Percentiles rank a stretch among this genome's conserved stretches.
These are phyloP conservation scores for Heterohyrax brucei DNA, from an alignment of 2,797 vertebrate species.

Conservation along the genomic window DNA sequence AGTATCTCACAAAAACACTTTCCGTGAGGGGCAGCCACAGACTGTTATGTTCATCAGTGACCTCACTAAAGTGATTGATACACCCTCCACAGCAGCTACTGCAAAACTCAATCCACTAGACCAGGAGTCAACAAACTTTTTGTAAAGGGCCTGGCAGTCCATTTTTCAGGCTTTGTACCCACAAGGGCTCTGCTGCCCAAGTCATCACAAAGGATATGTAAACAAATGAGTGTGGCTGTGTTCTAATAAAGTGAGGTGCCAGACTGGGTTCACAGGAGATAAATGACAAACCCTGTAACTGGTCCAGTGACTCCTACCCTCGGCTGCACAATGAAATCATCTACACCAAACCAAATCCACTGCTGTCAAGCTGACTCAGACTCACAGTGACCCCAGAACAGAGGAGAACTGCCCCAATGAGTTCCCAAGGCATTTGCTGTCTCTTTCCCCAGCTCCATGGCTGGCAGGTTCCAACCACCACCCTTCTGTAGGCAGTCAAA, in stretches of 20 bases:
- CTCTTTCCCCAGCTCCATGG: background rate
- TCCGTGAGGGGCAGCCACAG: fast-evolving
- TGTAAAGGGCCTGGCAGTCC: background rate
- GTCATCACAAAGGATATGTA: background rate
- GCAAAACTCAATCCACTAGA: background rate
- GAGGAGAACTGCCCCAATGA: no score
- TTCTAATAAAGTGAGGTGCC: background rate
- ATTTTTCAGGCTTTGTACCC: background rate
- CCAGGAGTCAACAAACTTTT: background rate
- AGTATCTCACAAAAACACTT: background rate
- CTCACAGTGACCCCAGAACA: no score
- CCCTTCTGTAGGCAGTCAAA: no score
- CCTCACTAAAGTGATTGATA: background rate
- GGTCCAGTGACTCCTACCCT: background rate
- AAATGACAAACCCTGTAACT: background rate
- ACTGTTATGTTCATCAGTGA: background rate
- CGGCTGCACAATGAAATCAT: background rate
- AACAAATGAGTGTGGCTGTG: background rate
- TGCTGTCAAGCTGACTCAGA: background rate
- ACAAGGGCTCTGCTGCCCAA: background rate
- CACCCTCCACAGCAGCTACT: background rate
- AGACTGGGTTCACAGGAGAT: background rate
- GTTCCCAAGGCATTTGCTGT: background rate
- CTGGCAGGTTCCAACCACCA: background rate
- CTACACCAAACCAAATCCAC: background rate